Conservation (phyloP, 2,888 invertebrate genomes). For the Xanthia icteritia region DNA sequence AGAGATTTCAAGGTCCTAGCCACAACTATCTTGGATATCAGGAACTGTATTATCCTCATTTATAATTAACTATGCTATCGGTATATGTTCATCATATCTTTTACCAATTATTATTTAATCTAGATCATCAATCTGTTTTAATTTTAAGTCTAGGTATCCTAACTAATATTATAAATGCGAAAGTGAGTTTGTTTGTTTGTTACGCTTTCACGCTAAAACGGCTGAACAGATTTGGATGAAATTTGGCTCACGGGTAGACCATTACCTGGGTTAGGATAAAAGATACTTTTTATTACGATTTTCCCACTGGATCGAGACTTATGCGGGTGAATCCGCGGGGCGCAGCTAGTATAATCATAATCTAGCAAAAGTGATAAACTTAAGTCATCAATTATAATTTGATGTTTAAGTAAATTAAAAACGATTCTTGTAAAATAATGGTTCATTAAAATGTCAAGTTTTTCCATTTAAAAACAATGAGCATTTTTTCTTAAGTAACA, state of each 20-base stretch:
- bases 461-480: neutral
- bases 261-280: too few species aligned
- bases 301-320: too few species aligned
- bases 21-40: conserved; percentile 8
- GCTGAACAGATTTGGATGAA: too few species aligned
- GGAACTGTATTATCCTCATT: neutral
- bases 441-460: neutral
- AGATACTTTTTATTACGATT: too few species aligned
- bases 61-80: neutral
- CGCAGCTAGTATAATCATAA: neutral
- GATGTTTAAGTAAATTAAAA: conserved; percentile 7
- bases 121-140: neutral
- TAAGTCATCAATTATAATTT: conserved; percentile 1
- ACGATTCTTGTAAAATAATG: too few species aligned
- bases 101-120: neutral
- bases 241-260: too few species aligned
- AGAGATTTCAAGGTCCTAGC: conserved; percentile 27
- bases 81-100: neutral
- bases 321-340: too few species aligned
- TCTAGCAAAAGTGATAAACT: conserved; percentile 1
- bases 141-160: conserved; percentile 6
- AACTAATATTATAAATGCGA: too few species aligned
- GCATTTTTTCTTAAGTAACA: conserved; percentile 1
- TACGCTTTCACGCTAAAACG: too few species aligned
- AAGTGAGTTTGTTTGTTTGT: too few species aligned